Evolutionary conservation across 92 coral and sea anemone species (phyloP), one percentile per base, ranked within the genome.

Genomic region (Desmophyllum pertusum): DNA sequence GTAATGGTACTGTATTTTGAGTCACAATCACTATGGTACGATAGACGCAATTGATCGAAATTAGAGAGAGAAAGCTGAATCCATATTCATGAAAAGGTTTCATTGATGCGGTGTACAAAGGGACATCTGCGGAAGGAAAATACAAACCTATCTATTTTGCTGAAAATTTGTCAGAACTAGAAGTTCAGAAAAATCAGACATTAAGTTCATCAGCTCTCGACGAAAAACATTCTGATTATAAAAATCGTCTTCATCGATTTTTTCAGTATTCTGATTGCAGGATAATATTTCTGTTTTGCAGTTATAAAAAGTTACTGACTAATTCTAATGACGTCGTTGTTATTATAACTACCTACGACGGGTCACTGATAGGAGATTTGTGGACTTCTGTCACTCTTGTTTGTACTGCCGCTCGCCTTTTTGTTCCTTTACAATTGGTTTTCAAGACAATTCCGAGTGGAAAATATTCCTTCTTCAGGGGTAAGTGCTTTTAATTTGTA

Each of bases 101-200:
- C 46, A 40, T 76, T 55, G 68, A 19, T 76, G 6, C 10, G 31
- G 80, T 76, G 80, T 76, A 76, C 66, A 76, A 14, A 76, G 2
- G 68, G 7, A 37, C 80, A 76, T 55, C 80, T 76, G 80, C 67
- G 10, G 45, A 30, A 15, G 3, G 38, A 45, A 17, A 45, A 27
- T 18, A 42, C 36, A 76, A 76, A 76, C 35, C 36, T 53, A 23
- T n/a, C 5, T 27, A 31, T 31, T 21, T 52, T 25, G 61, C 40
- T 5, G 17, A 14, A 70, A 13, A 64, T 27, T 36, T 48, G 31
- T 17, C 46, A 48, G 29, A 75, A 75, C 8, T 21, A 19, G 33
- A 14, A 1, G 29, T 1, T 9, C 52, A 23, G 33, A 50, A 51
- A 30, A 21, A 72, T 30, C 52, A 25, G n/a, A 50, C 18, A 33